These are phyloP conservation scores for Girardinus metallicus DNA, from an alignment of 2,797 vertebrate species.

Conservation along the genomic window DNA sequence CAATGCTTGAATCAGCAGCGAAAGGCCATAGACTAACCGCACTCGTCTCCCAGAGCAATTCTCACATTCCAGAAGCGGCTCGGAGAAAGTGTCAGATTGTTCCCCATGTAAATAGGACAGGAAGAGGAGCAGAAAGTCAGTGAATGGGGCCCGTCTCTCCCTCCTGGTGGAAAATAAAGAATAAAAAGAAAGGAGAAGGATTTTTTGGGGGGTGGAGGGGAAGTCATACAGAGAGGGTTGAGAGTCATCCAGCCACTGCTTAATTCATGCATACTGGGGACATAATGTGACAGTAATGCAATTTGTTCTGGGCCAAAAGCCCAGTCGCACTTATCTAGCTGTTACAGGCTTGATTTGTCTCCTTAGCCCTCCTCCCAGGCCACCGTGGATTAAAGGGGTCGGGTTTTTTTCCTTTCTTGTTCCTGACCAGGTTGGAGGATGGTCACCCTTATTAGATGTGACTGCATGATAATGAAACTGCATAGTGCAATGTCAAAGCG, in stretches of 20 bases:
- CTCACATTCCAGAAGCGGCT: slow-evolving; percentile 63
- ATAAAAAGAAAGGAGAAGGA: slow-evolving; percentile 23
- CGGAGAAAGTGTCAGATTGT: slow-evolving; percentile 70
- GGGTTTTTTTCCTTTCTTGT: slow-evolving; percentile 33
- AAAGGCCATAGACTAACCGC: slow-evolving; percentile 66
- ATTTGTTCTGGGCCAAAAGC: slow-evolving; percentile 80
- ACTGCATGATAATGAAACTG: slow-evolving; percentile 81
- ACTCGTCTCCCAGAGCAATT: slow-evolving; percentile 56
- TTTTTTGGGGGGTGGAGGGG: slow-evolving; percentile 29
- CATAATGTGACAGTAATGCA: slow-evolving; percentile 81
- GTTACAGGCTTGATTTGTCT: slow-evolving; percentile 71
- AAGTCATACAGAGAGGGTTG: slow-evolving; percentile 42
- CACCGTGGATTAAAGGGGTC: slow-evolving; percentile 60
- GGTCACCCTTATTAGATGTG: slow-evolving; percentile 74
- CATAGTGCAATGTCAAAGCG: slow-evolving; percentile 76
- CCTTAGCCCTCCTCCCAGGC: slow-evolving; percentile 51
- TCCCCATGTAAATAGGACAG: slow-evolving; percentile 65
- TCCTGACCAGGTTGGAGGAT: slow-evolving; percentile 63
- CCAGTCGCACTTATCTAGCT: slow-evolving; percentile 73
- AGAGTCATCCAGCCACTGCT: slow-evolving; percentile 58
- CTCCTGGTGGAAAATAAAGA: slow-evolving; percentile 51
- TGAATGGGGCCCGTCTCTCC: slow-evolving; percentile 43
- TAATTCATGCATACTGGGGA: slow-evolving; percentile 77
- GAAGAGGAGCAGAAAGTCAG: slow-evolving; percentile 34
- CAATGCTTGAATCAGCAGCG: slow-evolving; percentile 67